phyloP scores from a whole-genome alignment of 2,113 vertebrate genomes.

The Isichthys henryi region DNA sequence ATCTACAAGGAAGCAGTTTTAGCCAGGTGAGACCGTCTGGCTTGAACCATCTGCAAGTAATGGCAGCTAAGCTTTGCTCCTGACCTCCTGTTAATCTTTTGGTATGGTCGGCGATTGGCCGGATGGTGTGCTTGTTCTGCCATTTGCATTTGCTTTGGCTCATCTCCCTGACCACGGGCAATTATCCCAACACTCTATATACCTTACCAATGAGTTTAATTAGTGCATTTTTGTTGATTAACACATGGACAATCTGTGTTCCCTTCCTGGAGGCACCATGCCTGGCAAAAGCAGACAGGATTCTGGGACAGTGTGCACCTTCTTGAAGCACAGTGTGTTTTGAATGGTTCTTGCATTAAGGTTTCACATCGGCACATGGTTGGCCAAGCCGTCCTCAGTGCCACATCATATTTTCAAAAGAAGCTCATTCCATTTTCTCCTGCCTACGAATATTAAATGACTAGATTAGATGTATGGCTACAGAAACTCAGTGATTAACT shows the following conservation, averaged over 20 bases:
- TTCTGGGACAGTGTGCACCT: neutral
- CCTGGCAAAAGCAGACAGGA: neutral
- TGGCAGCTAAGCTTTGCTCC: neutral
- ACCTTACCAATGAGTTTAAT: constrained; percentile 2
- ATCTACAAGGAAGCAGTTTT: neutral
- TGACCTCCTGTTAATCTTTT: neutral
- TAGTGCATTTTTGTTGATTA: neutral
- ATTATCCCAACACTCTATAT: neutral
- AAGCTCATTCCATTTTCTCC: neutral
- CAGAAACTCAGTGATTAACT: neutral
- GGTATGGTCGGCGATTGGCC: neutral
- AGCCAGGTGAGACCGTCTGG: neutral
- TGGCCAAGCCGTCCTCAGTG: neutral
- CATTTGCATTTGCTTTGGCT: neutral
- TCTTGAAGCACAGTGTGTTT: neutral
- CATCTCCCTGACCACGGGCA: neutral
- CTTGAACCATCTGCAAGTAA: neutral
- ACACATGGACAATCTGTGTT: neutral
- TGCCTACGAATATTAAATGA: neutral
- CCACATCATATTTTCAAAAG: neutral
- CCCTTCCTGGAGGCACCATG: neutral
- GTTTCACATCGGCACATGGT: neutral
- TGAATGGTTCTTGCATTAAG: neutral
- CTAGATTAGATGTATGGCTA: no score
- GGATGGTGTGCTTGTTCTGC: neutral